Percentiles rank a stretch among this genome's conserved stretches.
Evolutionary conservation across 2,888 invertebrate species (phyloP).

Genomic region (Matsumyia berberina): DNA sequence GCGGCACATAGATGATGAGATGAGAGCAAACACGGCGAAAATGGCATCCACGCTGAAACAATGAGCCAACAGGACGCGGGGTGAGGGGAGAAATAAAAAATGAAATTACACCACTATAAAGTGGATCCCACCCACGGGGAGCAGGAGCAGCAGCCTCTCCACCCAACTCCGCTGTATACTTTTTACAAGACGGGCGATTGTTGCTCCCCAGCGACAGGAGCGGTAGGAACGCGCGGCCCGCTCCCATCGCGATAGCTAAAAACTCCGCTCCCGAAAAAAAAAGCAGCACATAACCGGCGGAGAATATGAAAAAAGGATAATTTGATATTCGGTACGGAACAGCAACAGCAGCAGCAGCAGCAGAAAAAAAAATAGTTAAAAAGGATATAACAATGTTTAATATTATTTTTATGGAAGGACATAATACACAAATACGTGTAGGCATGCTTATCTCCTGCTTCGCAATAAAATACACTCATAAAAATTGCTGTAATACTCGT

Average conservation of each 20-base stretch:
- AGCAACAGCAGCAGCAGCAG: conserved; percentile 38
- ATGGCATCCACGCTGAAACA: conserved; percentile 58
- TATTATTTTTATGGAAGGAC: conserved; percentile 77
- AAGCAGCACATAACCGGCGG: conserved; percentile 54
- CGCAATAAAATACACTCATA: conserved; percentile 84
- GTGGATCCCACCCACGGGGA: conserved; percentile 42
- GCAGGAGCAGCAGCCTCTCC: conserved; percentile 23
- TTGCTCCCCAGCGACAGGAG: conserved; percentile 62
- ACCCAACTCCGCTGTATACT: conserved; percentile 8
- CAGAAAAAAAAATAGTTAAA: conserved; percentile 69
- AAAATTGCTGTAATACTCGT: conserved; percentile 82
- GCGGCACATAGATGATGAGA: conserved; percentile 53
- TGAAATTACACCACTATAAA: conserved; percentile 72
- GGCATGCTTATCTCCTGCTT: conserved; percentile 77
- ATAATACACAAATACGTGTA: conserved; percentile 77
- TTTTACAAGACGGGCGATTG: conserved; percentile 68
- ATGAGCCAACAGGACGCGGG: conserved; percentile 22
- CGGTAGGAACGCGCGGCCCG: conserved; percentile 31
- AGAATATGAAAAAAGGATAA: conserved; percentile 73
- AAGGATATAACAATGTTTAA: conserved; percentile 77
- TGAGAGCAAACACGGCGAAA: conserved; percentile 32
- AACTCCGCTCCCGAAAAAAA: conserved; percentile 40
- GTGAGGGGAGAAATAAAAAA: conserved; percentile 59
- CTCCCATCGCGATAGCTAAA: conserved; percentile 69
- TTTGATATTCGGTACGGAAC: conserved; percentile 67